Evolutionary conservation across 1,140 invertebrate species (phyloP).

Genomic region (Nasonia longicornis): DNA sequence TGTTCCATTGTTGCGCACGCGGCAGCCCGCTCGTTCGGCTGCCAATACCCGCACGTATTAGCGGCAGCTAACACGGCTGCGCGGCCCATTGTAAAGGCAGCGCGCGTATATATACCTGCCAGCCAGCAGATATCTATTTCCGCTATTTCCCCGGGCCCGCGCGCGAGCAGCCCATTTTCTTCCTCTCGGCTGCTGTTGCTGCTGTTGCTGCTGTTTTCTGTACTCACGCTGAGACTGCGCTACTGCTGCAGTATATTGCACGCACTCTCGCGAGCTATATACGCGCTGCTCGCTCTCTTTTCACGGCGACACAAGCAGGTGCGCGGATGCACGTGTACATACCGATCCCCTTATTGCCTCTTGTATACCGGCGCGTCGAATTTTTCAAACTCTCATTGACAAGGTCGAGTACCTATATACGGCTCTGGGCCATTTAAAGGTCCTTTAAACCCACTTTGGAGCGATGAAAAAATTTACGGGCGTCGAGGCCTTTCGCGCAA

Average conservation of each 20-base stretch:
- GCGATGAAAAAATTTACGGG: background rate
- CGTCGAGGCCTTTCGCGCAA: background rate
- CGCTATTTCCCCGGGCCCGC: conserved; percentile 48
- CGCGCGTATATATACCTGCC: conserved; percentile 31
- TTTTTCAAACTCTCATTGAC: background rate
- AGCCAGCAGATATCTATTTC: conserved; percentile 55
- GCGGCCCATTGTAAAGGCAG: conserved; percentile 29
- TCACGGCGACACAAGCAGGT: conserved; percentile 28
- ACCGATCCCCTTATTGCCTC: background rate
- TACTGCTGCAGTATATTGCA: background rate
- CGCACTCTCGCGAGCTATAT: background rate
- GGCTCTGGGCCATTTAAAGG: conserved; percentile 19
- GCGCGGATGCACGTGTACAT: conserved; percentile 30
- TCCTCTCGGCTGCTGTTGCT: background rate
- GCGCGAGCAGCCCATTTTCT: conserved; percentile 22
- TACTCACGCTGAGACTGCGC: background rate
- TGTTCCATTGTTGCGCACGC: conserved; percentile 33
- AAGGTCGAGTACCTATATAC: background rate
- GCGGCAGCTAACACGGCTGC: conserved; percentile 6
- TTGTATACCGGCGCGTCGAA: background rate
- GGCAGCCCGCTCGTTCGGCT: conserved; percentile 50
- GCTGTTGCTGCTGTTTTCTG: conserved; percentile 7
- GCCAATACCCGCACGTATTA: conserved; percentile 54
- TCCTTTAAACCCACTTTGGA: background rate
- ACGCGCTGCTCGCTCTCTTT: background rate